Percentiles rank a stretch among this genome's conserved stretches.
phyloP scores from a whole-genome alignment of 1,140 invertebrate species.

The Trypoxylus dichotomus region DNA sequence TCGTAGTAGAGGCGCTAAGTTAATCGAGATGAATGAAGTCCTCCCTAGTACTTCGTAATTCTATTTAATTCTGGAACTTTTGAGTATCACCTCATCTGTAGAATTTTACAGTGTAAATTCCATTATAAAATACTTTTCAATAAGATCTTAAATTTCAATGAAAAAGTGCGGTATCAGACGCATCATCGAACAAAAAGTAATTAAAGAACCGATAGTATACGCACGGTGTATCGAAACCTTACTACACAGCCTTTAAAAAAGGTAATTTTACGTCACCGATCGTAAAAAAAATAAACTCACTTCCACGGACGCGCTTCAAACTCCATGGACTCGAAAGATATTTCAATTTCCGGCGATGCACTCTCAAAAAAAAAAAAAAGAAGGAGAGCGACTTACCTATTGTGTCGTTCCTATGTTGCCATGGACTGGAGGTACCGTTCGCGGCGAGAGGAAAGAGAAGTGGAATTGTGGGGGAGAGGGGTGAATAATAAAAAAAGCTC shows the following conservation, averaged over 20 bases:
- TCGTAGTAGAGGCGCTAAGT: too few relatives aligned
- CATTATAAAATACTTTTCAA: too few relatives aligned
- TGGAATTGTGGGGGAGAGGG: not conserved
- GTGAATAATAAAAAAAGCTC: not conserved
- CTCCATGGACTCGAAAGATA: constrained; percentile 34
- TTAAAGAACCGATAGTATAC: too few relatives aligned
- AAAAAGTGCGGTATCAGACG: too few relatives aligned
- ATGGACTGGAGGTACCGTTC: not conserved
- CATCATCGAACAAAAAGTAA: too few relatives aligned
- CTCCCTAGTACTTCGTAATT: too few relatives aligned
- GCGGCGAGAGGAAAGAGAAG: not conserved
- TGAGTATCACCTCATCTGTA: too few relatives aligned
- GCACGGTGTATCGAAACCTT: too few relatives aligned
- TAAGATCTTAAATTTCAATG: too few relatives aligned
- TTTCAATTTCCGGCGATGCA: constrained; percentile 37
- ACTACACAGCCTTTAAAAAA: not conserved
- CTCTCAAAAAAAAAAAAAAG: constrained; percentile 29
- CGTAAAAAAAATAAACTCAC: not conserved
- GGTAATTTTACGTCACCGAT: not conserved
- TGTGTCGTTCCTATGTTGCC: not conserved
- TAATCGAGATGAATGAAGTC: too few relatives aligned
- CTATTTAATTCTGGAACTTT: too few relatives aligned
- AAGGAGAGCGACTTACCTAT: not conserved
- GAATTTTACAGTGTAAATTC: too few relatives aligned
- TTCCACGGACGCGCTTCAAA: not conserved